Percentiles rank a stretch among this genome's conserved stretches.
Evolutionary conservation across 30 jellyfish, hydroid and myxozoan genomes (phyloP).

Genomic region (Hydractinia symbiolongicarpus): DNA sequence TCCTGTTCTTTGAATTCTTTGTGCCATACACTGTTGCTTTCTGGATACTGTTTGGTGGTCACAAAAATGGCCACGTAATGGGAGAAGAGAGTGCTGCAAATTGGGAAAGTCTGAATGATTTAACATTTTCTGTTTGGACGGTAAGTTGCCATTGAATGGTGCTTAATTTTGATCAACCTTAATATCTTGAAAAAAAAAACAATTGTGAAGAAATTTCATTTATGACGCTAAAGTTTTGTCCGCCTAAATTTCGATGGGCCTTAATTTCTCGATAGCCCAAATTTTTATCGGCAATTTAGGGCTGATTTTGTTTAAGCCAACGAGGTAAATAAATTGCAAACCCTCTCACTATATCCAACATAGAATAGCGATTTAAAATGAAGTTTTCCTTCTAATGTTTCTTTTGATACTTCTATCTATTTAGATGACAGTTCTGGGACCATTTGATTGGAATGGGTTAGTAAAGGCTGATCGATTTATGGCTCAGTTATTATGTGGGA

Average conservation of each 20-base stretch:
- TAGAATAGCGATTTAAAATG: too few relatives aligned
- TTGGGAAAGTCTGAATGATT: slow-evolving; percentile 78
- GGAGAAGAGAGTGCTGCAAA: slow-evolving; percentile 50
- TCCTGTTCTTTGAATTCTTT: slow-evolving; percentile 84
- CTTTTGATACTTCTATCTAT: not conserved
- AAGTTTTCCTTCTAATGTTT: too few relatives aligned
- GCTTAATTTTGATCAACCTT: too few relatives aligned
- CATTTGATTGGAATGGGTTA: slow-evolving; percentile 56
- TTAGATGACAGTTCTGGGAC: slow-evolving; percentile 86
- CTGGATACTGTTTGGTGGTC: slow-evolving; percentile 95
- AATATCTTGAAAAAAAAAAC: too few relatives aligned
- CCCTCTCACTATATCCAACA: too few relatives aligned
- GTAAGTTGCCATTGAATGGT: slow-evolving; percentile 32
- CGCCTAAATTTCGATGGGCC: too few relatives aligned
- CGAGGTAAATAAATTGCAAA: too few relatives aligned
- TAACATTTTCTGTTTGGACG: slow-evolving; percentile 88
- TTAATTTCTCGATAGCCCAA: not conserved
- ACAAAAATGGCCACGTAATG: slow-evolving; percentile 53
- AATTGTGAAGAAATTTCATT: too few relatives aligned
- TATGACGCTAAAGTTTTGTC: too few relatives aligned
- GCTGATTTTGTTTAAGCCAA: not conserved
- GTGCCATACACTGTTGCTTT: slow-evolving; percentile 90
- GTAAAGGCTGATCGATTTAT: slow-evolving; percentile 51
- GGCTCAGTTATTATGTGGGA: slow-evolving; percentile 89
- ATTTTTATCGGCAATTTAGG: not conserved